Evolutionary conservation across 2,888 invertebrate genomes (phyloP).

Genomic region (Ophioninae sp.): DNA sequence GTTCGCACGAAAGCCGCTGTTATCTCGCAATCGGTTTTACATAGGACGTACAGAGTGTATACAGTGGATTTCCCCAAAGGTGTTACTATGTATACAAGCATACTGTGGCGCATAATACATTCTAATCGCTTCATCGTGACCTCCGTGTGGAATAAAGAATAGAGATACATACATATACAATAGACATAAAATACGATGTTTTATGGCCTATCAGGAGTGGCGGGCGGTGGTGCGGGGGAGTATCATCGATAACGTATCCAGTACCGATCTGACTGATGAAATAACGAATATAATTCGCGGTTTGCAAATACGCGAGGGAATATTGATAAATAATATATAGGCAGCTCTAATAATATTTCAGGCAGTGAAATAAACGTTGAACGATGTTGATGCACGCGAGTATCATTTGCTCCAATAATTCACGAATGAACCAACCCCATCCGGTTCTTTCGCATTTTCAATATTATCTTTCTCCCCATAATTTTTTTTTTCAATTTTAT

Average conservation of each 20-base stretch:
- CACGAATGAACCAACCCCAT: background rate
- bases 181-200: constrained; percentile 29
- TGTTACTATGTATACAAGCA: constrained; percentile 12
- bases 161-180: constrained; percentile 6
- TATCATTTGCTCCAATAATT: constrained; percentile 22
- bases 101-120: constrained; percentile 34
- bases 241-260: constrained; percentile 45
- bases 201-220: constrained; percentile 37
- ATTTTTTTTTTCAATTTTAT: background rate
- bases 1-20: constrained; percentile 71
- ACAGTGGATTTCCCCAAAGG: constrained; percentile 29
- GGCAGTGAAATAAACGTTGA: constrained; percentile 1
- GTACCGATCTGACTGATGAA: constrained; percentile 45
- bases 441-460: constrained; percentile 1
- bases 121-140: constrained; percentile 46
- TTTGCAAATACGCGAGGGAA: constrained; percentile 8
- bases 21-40: constrained; percentile 58
- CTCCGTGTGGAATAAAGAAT: constrained; percentile 37
- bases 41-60: constrained; percentile 29
- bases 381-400: background rate
- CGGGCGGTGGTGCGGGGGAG: background rate
- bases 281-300: constrained; percentile 43
- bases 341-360: too few species aligned
- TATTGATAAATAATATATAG: background rate
- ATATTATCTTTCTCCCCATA: background rate